A percentile compares a stretch with the other conserved stretches of the same genome.
Evolutionary conservation across 2,797 vertebrate species (phyloP).

Genomic region (Sebastolobus altivelis): DNA sequence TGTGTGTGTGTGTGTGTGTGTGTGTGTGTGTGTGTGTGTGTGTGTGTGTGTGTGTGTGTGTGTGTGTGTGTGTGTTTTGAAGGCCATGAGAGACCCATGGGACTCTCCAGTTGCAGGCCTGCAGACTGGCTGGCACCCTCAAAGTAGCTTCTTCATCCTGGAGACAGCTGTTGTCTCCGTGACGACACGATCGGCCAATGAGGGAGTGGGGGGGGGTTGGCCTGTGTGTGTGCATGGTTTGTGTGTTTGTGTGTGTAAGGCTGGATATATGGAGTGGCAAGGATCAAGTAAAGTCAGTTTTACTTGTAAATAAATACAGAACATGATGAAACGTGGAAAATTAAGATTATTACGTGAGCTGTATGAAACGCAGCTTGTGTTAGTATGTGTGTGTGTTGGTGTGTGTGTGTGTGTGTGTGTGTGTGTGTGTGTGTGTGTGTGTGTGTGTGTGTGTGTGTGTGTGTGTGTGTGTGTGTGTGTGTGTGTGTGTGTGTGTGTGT

Average conservation of each 20-base stretch:
- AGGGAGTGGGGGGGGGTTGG: slow-evolving; percentile 56
- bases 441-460: slow-evolving; percentile 14
- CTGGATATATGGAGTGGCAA: slow-evolving; percentile 58
- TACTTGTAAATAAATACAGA: slow-evolving; percentile 26
- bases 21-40: slow-evolving; percentile 24
- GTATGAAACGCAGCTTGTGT: neutral
- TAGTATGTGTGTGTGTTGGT: neutral
- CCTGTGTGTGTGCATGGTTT: slow-evolving; percentile 37
- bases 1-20: slow-evolving; percentile 19
- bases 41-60: slow-evolving; percentile 38
- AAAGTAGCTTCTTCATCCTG: slow-evolving; percentile 89
- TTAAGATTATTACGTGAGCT: neutral
- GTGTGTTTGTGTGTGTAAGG: slow-evolving; percentile 40
- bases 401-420: neutral
- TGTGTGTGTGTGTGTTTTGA: slow-evolving; percentile 58
- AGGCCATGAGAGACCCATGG: slow-evolving; percentile 76
- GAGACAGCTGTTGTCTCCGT: slow-evolving; percentile 91
- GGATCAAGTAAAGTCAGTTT: slow-evolving; percentile 42
- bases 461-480: slow-evolving; percentile 1
- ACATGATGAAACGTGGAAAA: slow-evolving; percentile 31
- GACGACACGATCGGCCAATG: slow-evolving; percentile 84
- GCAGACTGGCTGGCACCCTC: slow-evolving; percentile 94
- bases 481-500: neutral
- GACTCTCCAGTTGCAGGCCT: slow-evolving; percentile 89
- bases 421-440: slow-evolving; percentile 2